Percentiles rank a stretch among this genome's conserved stretches.
Evolutionary conservation across 2,113 vertebrate genomes (phyloP).

Genomic region (Lepus timidus): DNA sequence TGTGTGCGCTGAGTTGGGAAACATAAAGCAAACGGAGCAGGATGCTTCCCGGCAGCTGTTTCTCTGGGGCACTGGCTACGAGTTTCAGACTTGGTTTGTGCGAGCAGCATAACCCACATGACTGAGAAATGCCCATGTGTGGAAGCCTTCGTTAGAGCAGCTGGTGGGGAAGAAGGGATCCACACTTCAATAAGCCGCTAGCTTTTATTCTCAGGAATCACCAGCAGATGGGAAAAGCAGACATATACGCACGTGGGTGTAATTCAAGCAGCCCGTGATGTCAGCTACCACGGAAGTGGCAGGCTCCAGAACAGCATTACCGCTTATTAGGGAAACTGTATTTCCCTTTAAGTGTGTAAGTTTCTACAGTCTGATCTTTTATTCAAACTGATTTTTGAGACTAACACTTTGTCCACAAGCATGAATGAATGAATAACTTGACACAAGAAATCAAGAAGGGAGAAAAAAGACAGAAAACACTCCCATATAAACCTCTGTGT

Average conservation of each 20-base stretch:
- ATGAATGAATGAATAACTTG: constrained; percentile 29
- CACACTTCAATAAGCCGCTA: too few relatives aligned
- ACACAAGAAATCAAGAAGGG: neutral
- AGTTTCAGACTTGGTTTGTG: neutral
- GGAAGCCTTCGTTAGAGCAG: neutral
- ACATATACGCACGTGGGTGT: neutral
- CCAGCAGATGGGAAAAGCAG: neutral
- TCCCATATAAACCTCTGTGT: neutral
- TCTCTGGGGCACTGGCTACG: neutral
- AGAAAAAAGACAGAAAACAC: neutral
- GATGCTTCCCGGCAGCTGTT: neutral
- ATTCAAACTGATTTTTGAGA: constrained; percentile 44
- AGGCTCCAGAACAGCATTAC: neutral
- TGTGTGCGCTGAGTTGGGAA: neutral
- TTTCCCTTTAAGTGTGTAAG: neutral
- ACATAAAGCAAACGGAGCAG: neutral
- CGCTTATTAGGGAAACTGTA: neutral
- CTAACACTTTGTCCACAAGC: neutral
- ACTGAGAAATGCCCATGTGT: neutral
- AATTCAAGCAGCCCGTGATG: neutral
- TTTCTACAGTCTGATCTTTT: neutral
- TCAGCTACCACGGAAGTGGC: neutral
- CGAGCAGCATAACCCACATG: neutral
- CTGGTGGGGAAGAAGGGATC: neutral
- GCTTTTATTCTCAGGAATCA: neutral